Conservation (phyloP, 2,888 invertebrate genomes). For the Agriopis aurantiaria region DNA sequence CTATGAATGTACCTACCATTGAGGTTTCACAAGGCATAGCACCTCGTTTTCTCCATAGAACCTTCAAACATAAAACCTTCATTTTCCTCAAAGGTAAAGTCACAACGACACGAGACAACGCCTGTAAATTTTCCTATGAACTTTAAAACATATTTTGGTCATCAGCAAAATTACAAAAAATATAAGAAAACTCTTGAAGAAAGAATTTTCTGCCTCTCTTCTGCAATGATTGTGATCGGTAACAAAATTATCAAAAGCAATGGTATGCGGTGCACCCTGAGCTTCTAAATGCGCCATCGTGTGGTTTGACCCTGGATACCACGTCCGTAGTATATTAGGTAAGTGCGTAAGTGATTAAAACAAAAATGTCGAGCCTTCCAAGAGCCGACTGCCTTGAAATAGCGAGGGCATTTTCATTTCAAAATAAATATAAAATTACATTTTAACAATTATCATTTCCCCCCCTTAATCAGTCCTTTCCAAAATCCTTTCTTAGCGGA, state of each 20-base stretch:
- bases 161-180: constrained; percentile 18
- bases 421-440: no score
- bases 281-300: constrained; percentile 14
- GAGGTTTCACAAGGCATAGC: no score
- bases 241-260: constrained; percentile 17
- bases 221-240: constrained; percentile 12
- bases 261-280: constrained; percentile 21
- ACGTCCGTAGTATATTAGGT: constrained; percentile 14
- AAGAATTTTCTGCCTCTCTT: not conserved
- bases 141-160: not conserved
- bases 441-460: no score
- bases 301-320: not conserved
- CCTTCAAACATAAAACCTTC: not conserved
- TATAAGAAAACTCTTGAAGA: not conserved
- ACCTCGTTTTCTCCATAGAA: not conserved
- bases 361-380: not conserved
- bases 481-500: no score
- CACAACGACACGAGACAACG: not conserved
- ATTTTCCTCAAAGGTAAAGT: constrained; percentile 4
- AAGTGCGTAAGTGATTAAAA: constrained; percentile 11
- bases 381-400: not conserved
- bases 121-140: not conserved
- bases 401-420: not conserved
- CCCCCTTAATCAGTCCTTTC: no score
- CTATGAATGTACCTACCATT: no score